Conservation (phyloP, 2,797 vertebrate genomes). For the Florisuga fusca region DNA sequence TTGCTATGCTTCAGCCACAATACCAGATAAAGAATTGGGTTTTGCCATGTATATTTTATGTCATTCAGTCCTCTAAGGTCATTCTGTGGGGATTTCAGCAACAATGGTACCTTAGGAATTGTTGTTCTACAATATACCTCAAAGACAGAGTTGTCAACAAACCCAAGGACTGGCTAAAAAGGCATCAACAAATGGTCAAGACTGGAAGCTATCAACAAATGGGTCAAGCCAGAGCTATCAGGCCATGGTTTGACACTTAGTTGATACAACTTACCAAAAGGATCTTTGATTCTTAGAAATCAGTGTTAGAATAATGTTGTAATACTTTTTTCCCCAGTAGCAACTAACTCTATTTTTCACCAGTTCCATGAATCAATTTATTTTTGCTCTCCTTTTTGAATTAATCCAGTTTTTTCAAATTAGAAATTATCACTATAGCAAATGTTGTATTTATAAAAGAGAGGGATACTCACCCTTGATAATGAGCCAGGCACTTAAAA, state of each 20-base stretch:
- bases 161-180: not conserved
- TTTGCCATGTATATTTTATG: not conserved
- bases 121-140: not conserved
- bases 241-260: not conserved
- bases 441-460: not conserved
- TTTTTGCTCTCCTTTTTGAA: not conserved
- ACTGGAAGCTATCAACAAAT: accelerated
- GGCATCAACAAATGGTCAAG: not conserved
- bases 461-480: not conserved
- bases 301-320: not conserved
- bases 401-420: not conserved
- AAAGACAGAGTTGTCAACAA: not conserved
- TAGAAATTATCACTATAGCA: not conserved
- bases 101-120: not conserved
- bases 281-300: not conserved
- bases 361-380: not conserved
- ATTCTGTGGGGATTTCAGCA: not conserved
- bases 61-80: not conserved
- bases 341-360: not conserved
- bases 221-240: not conserved
- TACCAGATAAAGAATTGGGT: accelerated
- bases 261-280: not conserved
- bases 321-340: not conserved
- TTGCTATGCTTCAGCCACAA: not conserved
- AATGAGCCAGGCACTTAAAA: not conserved